These are phyloP conservation scores for Leptinotarsa juncta DNA, from an alignment of 2,888 invertebrate species.

Conservation along the genomic window DNA sequence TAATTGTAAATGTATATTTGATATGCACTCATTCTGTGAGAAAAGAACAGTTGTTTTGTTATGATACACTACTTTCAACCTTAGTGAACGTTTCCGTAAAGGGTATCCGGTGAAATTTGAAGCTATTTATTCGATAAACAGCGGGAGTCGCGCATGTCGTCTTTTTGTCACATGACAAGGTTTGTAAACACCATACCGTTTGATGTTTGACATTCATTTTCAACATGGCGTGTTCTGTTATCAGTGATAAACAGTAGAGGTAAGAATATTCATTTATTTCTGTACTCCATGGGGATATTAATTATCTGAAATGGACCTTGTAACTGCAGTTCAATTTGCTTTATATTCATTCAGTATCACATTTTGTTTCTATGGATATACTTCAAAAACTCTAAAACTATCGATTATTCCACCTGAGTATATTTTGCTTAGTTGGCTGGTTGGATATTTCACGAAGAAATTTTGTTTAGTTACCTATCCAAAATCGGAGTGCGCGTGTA, in stretches of 20 bases:
- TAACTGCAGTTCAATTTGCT: neutral
- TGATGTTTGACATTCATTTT: constrained; percentile 56
- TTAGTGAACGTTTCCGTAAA: neutral
- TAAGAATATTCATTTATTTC: constrained; percentile 50
- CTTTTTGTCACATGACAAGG: constrained; percentile 50
- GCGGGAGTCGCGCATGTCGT: constrained; percentile 46
- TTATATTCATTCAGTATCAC: neutral
- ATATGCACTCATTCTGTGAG: neutral
- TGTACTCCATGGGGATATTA: constrained; percentile 22
- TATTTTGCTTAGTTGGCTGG: constrained; percentile 44
- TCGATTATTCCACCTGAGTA: constrained; percentile 44
- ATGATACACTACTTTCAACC: neutral
- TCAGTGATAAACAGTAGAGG: constrained; percentile 56
- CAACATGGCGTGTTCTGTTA: constrained; percentile 59
- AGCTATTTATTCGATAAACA: neutral
- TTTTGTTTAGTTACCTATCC: constrained; percentile 19
- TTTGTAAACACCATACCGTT: constrained; percentile 55
- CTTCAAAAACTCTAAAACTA: constrained; percentile 30
- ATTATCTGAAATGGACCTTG: constrained; percentile 6
- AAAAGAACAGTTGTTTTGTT: neutral
- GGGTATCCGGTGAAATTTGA: neutral
- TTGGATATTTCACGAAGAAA: constrained; percentile 29
- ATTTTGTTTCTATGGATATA: neutral
- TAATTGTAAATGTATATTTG: constrained; percentile 10
- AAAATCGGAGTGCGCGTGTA: constrained; percentile 24